Base-by-base conservation (phyloP, 2,113 vertebrate species). In the Hoplias malabaricus region DNA sequence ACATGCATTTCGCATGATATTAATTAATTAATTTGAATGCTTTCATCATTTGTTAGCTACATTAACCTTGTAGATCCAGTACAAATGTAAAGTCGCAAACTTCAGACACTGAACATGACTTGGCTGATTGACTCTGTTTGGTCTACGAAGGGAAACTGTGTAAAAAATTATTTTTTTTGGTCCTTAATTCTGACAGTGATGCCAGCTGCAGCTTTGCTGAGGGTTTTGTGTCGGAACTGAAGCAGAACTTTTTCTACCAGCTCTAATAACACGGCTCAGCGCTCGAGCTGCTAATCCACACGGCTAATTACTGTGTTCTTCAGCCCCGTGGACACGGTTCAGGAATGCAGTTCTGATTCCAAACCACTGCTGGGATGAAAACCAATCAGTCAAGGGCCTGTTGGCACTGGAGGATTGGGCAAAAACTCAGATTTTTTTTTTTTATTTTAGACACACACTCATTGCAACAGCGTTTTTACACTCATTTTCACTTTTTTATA, bases 321-420 rank as follows among this genome's bases (percentile, higher is more conserved):
- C 56, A 46, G 38, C 36, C 33, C 16, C 59, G 36, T 2, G 31
- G 59, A 63, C 59, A 36, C 33, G 31, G 10, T 63, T 63, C 31
- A 21, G 19, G 33, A 67, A 34, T 38, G 38, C n/a, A 21, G 38
- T 8, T 75, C 65, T 4, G 21, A 34, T 62, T 34, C 29, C 43
- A 27, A 57, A 46, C 2, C 0, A 13, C 7, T 69, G n/a, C 66
- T 61, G 29, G 31, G 54, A 77, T 21, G 27, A 69, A 69, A 69
- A 43, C 67, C 27, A 46, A 57, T 46, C n/a, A 19, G 65, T 63
- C 59, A 85, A 89, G 75, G 78, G 80, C 65, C 50, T 78, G 59
- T 73, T 74, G 57, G 62, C 75, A 80, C 79, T 84, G 46, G 71
- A 75, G 71, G 75, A 76, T 56, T 21, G 12, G 69, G 73, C 72